Base-by-base conservation (phyloP, 2,888 invertebrate genomes). In the Atethmia centrago region DNA sequence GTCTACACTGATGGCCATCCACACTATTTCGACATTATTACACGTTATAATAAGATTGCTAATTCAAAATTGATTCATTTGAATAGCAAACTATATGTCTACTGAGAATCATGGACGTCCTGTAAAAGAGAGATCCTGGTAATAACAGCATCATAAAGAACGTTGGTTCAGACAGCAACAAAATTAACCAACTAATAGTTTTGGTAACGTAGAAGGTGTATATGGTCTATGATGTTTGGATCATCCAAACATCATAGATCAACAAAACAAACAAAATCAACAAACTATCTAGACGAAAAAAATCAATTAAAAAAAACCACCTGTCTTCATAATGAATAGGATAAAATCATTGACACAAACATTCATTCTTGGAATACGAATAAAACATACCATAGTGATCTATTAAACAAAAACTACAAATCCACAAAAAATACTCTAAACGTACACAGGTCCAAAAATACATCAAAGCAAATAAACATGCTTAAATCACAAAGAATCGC, bases 1-100 rank as follows among this genome's bases (percentile, higher is more conserved):
- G 92, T 93, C 92, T 88, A 90, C 70, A 91, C 91, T 47, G 31
- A 70, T 75, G 83, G 83, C 77, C 83, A 80, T 78, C 82, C 51
- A 77, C 72, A 85, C 61, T 72, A 82, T 86, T 86, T 84, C 87
- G 51, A 85, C 76, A 86, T 85, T 66, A 86, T 85, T 66, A 67
- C 67, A 59, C 36, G 61, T 74, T 16, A 45, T 53, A 72, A 75
- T 83, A 69, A 72, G 64, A 77, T 83, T 83, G 81, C 65, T 63
- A 40, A 80, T 68, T 58, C 47, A 49, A 53, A 56, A 61, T 69
- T 53, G 2, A 59, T 65, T 53, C 63, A 77, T 83, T 73, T 75
- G 68, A 59, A 83, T 74, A 71, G 31, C 65, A 16, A 40, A 8
- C 12, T 40, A 4, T 55, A 16, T n/a, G 19, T 58, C 14, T 31